phyloP scores from a whole-genome alignment of 2,113 vertebrate genomes.

The Brachirus orientalis region DNA sequence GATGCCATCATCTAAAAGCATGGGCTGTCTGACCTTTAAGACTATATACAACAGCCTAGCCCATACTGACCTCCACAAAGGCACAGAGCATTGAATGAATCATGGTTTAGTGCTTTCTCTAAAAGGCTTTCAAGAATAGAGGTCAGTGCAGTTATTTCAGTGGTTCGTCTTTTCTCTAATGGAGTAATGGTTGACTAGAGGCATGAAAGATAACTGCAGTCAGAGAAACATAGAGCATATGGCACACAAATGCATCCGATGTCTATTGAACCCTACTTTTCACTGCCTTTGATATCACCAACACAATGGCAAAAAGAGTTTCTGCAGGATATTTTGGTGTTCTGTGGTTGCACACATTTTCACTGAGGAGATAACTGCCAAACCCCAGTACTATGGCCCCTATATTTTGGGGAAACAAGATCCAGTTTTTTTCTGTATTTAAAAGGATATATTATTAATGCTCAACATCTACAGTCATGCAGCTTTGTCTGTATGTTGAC shows the following conservation, averaged over 20 bases:
- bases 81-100: conserved; percentile 39
- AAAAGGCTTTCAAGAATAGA: conserved; percentile 45
- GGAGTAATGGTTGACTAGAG: conserved; percentile 45
- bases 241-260: conserved; percentile 18
- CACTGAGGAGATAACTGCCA: no score
- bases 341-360: no score
- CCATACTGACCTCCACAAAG: conserved; percentile 42
- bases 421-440: neutral
- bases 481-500: conserved; percentile 3
- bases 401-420: neutral
- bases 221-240: conserved; percentile 28
- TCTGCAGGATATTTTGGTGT: neutral
- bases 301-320: neutral
- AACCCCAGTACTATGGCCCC: conserved; percentile 1
- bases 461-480: neutral
- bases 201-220: conserved; percentile 35
- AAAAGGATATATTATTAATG: neutral
- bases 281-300: conserved; percentile 6
- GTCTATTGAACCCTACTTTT: conserved; percentile 28
- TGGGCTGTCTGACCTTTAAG: conserved; percentile 29
- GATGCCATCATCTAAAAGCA: conserved; percentile 25
- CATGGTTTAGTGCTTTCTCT: conserved; percentile 48
- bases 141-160: conserved; percentile 48
- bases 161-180: conserved; percentile 55
- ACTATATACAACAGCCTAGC: conserved; percentile 20